phyloP scores from a whole-genome alignment of 2,888 invertebrate species.

The Aethes cnicana region DNA sequence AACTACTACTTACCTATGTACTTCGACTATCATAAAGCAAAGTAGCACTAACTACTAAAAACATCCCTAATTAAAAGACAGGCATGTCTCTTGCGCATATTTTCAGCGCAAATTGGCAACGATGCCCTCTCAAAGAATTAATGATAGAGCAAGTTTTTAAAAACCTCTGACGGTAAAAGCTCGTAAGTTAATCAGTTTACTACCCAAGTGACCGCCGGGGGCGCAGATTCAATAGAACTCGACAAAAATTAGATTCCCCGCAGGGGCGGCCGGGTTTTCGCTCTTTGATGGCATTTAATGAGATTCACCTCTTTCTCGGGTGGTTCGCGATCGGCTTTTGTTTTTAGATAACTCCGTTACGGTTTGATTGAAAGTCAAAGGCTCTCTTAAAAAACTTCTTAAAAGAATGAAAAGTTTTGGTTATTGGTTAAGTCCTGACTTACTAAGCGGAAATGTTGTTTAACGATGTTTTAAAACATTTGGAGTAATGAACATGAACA shows the following conservation, averaged over 20 bases:
- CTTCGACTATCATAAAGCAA: too few species aligned
- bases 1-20: too few species aligned
- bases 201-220: constrained; percentile 25
- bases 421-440: too few species aligned
- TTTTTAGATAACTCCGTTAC: constrained; percentile 16
- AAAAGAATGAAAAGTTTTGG: too few species aligned
- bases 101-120: constrained; percentile 5
- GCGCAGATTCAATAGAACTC: constrained; percentile 24
- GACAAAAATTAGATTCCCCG: constrained; percentile 28
- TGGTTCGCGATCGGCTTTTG: neutral
- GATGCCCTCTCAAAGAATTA: constrained; percentile 16
- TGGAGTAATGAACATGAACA: too few species aligned
- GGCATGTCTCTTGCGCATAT: neutral
- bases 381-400: too few species aligned
- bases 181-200: constrained; percentile 23
- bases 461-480: too few species aligned
- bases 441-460: too few species aligned
- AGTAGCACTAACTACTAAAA: too few species aligned
- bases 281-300: constrained; percentile 29
- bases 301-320: constrained; percentile 23
- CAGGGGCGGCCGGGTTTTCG: neutral
- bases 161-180: constrained; percentile 29
- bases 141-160: constrained; percentile 21
- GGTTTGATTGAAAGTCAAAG: constrained; percentile 1
- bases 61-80: neutral